These are phyloP conservation scores for Vulpes lagopus DNA, from an alignment of 2,113 vertebrate species.

Conservation along the genomic window DNA sequence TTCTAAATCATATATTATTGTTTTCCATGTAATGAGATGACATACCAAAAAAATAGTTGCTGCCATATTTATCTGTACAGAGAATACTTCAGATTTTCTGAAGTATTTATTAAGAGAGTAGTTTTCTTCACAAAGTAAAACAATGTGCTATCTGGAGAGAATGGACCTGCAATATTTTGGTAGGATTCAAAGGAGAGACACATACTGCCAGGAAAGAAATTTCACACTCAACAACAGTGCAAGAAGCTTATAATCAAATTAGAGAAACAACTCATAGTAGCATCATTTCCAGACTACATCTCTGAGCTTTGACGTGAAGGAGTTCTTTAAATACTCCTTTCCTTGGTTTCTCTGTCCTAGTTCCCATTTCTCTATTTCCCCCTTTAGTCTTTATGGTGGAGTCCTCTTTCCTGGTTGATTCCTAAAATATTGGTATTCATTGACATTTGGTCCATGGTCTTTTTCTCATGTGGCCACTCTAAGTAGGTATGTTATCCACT, in stretches of 20 bases:
- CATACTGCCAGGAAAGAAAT: background rate
- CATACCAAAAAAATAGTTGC: background rate
- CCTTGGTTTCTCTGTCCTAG: background rate
- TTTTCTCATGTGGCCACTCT: background rate
- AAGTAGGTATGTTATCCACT: background rate
- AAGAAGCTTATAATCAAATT: background rate
- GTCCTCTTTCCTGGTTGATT: background rate
- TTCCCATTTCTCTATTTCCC: background rate
- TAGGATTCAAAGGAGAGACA: background rate
- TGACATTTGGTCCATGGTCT: background rate
- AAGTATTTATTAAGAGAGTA: background rate
- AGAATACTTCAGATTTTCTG: background rate
- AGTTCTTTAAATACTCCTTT: background rate
- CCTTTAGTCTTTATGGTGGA: background rate
- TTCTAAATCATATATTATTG: background rate
- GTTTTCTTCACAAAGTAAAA: background rate
- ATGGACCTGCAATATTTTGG: background rate
- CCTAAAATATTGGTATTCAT: background rate
- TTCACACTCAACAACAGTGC: background rate
- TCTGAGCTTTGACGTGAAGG: background rate
- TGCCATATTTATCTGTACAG: background rate
- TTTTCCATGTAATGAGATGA: background rate
- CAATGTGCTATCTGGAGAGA: background rate
- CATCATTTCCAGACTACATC: background rate
- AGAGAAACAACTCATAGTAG: background rate